Percentiles rank a stretch among this genome's conserved stretches.
phyloP scores from a whole-genome alignment of 92 coral and sea anemone species.

The Diadumene lineata region DNA sequence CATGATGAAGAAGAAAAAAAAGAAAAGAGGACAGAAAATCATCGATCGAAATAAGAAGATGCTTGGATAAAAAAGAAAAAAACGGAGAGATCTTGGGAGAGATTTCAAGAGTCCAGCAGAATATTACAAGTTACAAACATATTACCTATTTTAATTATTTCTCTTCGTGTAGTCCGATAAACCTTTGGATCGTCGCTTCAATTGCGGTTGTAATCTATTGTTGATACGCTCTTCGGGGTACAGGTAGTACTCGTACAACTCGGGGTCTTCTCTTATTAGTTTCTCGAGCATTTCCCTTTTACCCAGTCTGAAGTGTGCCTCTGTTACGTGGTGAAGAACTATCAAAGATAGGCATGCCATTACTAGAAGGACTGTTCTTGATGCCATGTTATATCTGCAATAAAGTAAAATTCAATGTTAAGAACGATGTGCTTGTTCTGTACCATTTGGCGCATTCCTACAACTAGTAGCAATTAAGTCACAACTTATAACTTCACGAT shows the following conservation, averaged over 20 bases:
- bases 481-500: too few relatives aligned
- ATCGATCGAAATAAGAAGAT: too few relatives aligned
- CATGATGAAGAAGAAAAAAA: too few relatives aligned
- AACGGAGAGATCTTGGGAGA: background rate
- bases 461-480: too few relatives aligned
- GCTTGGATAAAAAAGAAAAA: too few relatives aligned
- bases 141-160: background rate
- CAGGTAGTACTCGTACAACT: slow-evolving; percentile 1
- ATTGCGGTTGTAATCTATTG: background rate
- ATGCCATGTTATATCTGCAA: slow-evolving; percentile 21
- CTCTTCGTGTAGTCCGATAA: slow-evolving; percentile 12
- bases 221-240: slow-evolving; percentile 18
- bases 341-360: slow-evolving; percentile 45
- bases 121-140: too few relatives aligned
- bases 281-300: slow-evolving; percentile 34
- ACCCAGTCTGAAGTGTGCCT: slow-evolving; percentile 69
- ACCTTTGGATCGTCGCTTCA: slow-evolving; percentile 13
- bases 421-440: too few relatives aligned
- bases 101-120: background rate
- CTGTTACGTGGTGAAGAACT: slow-evolving; percentile 41
- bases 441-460: too few relatives aligned
- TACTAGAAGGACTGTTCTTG: slow-evolving; percentile 15
- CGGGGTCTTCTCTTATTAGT: slow-evolving; percentile 14
- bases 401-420: background rate
- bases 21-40: too few relatives aligned